A percentile compares a stretch with the other conserved stretches of the same genome.
These are phyloP conservation scores for Xyliphius kryptos DNA, from an alignment of 2,113 vertebrate species.

Conservation along the genomic window DNA sequence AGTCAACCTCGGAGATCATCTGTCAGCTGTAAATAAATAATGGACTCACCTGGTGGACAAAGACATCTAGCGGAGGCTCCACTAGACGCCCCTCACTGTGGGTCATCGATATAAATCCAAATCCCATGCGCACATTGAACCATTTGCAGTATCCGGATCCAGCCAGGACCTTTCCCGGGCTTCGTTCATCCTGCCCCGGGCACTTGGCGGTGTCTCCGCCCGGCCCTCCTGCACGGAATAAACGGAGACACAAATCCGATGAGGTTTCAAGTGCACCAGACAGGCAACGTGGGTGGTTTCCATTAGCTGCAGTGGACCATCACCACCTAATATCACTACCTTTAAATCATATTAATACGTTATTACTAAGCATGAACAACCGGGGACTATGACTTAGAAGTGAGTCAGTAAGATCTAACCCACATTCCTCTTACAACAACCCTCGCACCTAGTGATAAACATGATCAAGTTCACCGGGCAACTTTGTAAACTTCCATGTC, in stretches of 20 bases:
- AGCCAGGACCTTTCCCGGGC: constrained; percentile 78
- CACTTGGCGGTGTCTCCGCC: constrained; percentile 81
- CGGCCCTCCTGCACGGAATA: constrained; percentile 78
- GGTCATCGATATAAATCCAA: constrained; percentile 98
- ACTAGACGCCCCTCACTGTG: constrained; percentile 85
- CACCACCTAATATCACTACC: too few relatives aligned
- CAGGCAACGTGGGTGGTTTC: too few relatives aligned
- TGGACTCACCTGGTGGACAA: constrained; percentile 98
- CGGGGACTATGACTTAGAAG: too few relatives aligned
- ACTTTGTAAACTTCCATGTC: too few relatives aligned
- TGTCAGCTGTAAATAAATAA: constrained; percentile 21
- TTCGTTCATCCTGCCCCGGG: constrained; percentile 76
- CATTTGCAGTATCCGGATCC: constrained; percentile 97
- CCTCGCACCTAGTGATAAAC: too few relatives aligned
- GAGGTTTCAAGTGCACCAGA: background rate
- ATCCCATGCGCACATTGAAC: constrained; percentile 99
- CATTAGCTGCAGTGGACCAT: too few relatives aligned
- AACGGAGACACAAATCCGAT: constrained; percentile 22
- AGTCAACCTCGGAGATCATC: too few relatives aligned
- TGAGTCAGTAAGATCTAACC: too few relatives aligned
- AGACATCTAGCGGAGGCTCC: constrained; percentile 91
- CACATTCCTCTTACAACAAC: too few relatives aligned
- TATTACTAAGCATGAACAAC: too few relatives aligned
- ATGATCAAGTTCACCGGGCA: too few relatives aligned
- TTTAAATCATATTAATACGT: too few relatives aligned